Percentiles rank a stretch among this genome's conserved stretches.
phyloP scores from a whole-genome alignment of 1,140 invertebrate species.

The Pseudomyrmex flavicornis region DNA sequence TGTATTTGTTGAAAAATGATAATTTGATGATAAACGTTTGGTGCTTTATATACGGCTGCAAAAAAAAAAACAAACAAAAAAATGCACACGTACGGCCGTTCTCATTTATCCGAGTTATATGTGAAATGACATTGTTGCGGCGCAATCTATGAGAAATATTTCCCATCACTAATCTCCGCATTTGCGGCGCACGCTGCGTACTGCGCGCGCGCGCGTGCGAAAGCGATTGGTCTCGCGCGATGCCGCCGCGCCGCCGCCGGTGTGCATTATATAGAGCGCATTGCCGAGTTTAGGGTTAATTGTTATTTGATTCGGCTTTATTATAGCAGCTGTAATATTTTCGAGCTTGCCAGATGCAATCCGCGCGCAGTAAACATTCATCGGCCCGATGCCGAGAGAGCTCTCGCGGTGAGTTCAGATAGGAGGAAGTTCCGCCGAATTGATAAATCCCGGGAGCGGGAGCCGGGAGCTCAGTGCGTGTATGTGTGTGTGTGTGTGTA shows the following conservation, averaged over 20 bases:
- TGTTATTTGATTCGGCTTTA: conserved; percentile 56
- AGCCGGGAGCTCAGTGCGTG: background rate
- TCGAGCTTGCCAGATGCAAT: conserved; percentile 68
- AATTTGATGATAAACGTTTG: conserved; percentile 55
- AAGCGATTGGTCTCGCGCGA: background rate
- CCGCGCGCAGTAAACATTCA: conserved; percentile 71
- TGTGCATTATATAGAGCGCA: background rate
- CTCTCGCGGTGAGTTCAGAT: conserved; percentile 53
- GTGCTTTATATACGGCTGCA: background rate
- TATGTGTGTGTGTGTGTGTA: background rate
- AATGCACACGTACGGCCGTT: background rate
- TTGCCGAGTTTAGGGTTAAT: conserved; percentile 52
- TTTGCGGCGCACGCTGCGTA: background rate
- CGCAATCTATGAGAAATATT: conserved; percentile 41
- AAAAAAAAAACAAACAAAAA: background rate
- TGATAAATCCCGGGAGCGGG: conserved; percentile 70
- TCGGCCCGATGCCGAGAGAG: conserved; percentile 57
- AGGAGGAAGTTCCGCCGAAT: conserved; percentile 66
- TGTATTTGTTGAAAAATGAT: conserved; percentile 49
- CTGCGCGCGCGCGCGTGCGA: background rate
- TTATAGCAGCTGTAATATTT: conserved; percentile 65
- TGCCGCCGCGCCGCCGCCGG: background rate
- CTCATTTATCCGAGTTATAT: conserved; percentile 52
- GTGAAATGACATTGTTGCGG: background rate
- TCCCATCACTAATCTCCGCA: background rate